phyloP scores from a whole-genome alignment of 35 echinoderm and acorn worm species.

The Patiria miniata region DNA sequence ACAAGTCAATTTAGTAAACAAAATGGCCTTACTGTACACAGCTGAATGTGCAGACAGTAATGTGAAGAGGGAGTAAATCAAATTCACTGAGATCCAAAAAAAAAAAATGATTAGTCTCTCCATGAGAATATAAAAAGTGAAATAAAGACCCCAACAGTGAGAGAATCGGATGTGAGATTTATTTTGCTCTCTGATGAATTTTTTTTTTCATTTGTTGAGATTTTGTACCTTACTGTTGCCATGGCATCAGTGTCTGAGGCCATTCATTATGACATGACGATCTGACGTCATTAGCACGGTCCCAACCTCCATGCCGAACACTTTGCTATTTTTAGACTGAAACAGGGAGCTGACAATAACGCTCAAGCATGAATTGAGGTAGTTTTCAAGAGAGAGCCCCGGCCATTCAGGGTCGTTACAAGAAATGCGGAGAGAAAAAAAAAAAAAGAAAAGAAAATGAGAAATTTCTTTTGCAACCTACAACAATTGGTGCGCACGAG shows the following conservation, averaged over 20 bases:
- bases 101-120: not conserved
- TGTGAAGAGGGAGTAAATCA: not conserved
- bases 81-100: too few relatives aligned
- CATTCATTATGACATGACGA: not conserved
- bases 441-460: too few relatives aligned
- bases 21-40: not conserved
- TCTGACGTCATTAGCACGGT: not conserved
- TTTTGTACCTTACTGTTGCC: not conserved
- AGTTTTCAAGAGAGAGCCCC: too few relatives aligned
- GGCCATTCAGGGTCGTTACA: too few relatives aligned
- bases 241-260: not conserved
- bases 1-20: not conserved
- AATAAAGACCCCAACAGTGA: not conserved
- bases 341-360: too few relatives aligned
- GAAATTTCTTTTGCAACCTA: too few relatives aligned
- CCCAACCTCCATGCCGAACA: not conserved
- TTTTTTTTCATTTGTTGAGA: not conserved
- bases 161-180: not conserved
- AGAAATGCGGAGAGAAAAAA: too few relatives aligned
- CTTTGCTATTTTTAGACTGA: too few relatives aligned
- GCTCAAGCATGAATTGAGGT: too few relatives aligned
- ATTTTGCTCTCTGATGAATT: too few relatives aligned
- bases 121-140: not conserved
- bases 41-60: not conserved
- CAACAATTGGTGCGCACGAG: too few relatives aligned